A percentile compares a stretch with the other conserved stretches of the same genome.
Evolutionary conservation across 2,888 invertebrate genomes (phyloP).

Genomic region (Spisula solida): DNA sequence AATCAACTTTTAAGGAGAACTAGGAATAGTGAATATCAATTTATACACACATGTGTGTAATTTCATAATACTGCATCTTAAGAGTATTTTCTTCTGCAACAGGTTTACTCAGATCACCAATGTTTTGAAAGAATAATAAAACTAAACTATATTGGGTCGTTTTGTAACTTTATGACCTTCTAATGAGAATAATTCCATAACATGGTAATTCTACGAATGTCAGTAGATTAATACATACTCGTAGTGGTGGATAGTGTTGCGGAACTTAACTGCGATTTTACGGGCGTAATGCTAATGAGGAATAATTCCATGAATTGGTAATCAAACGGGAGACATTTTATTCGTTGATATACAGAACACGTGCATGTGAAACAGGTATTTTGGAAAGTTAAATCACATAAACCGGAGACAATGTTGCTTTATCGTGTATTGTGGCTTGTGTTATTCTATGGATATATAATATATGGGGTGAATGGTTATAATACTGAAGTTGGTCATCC

Average conservation of each 20-base stretch:
- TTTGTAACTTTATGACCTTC: not conserved
- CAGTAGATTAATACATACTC: too few species aligned
- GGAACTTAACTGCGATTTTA: not conserved
- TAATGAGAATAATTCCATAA: not conserved
- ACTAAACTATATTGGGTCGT: too few species aligned
- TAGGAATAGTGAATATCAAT: too few species aligned
- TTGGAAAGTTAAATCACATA: not conserved
- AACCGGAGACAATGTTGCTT: not conserved
- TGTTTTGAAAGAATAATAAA: not conserved
- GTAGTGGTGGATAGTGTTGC: not conserved
- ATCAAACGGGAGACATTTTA: not conserved
- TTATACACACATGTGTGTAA: too few species aligned
- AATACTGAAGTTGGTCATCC: constrained; percentile 30
- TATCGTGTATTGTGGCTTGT: not conserved
- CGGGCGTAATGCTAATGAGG: not conserved
- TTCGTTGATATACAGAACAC: not conserved
- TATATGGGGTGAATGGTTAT: not conserved
- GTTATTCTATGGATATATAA: not conserved
- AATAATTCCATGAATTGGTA: not conserved
- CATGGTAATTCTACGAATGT: too few species aligned
- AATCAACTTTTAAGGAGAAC: not conserved
- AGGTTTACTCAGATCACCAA: too few species aligned
- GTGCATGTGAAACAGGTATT: not conserved
- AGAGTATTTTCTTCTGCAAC: too few species aligned
- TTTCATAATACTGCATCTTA: too few species aligned